Evolutionary conservation across 2,888 invertebrate species (phyloP), one percentile per base, ranked within the genome.

Genomic region (Phlogophora meticulosa): DNA sequence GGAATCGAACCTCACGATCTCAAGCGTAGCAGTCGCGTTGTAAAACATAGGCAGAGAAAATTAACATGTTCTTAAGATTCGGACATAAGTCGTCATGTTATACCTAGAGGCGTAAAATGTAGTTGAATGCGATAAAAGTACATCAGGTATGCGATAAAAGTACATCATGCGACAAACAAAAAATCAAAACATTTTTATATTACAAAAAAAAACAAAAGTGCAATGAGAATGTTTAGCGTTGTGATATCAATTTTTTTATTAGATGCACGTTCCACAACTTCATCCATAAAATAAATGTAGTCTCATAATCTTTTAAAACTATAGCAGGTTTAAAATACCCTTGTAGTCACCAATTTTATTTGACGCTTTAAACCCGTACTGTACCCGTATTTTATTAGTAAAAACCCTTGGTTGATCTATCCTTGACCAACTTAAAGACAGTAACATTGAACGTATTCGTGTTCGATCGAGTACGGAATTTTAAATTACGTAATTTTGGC

Each of bases 391-490:
- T n/a, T n/a, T 46, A 72, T 60, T 58, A 57, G 22, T 59, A 49
- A 7, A 45, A 45, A 73, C 56, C 49, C 51, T 62, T 38, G 51
- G 24, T 51, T 72, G 17, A 24, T 10, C 1, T 36, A 59, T 75
- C 76, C 76, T 70, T 77, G 76, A 65, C 76, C 70, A 40, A 24
- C 55, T 45, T 69, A 34, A 60, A 72, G 22, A 51, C 34, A 20
- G 15, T 43, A 52, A 57, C 68, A 60, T 45, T 63, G 75, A 51
- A 43, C n/a, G 7, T 13, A 38, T 56, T 36, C 28, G 28, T 34
- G 58, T 55, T 59, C 43, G 64, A 64, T 55, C 46, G 58, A 15
- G 51, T 56, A 46, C 40, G 15, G 60, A 76, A 78, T 78, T 58
- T 64, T 20, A 58, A 65, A 64, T 69, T 45, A 61, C 9, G 45